phyloP scores from a whole-genome alignment of 2,888 invertebrate genomes.

The Thera obeliscata region DNA sequence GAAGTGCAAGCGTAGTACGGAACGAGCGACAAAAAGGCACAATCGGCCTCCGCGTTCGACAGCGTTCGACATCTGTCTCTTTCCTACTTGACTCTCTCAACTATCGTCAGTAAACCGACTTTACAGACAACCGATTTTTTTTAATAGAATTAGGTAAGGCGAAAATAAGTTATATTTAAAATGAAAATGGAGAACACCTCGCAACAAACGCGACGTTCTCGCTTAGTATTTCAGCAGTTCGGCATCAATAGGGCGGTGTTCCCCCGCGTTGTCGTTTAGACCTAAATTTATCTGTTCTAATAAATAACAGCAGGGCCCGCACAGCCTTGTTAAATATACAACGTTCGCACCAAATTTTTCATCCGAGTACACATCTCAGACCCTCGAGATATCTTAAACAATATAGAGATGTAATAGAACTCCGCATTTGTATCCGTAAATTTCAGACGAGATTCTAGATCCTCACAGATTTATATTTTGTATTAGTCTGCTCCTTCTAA shows the following conservation, averaged over 20 bases:
- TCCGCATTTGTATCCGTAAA: constrained; percentile 27
- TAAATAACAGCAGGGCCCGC: constrained; percentile 65
- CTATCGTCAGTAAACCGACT: too few species aligned
- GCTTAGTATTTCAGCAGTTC: constrained; percentile 24
- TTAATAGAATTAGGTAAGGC: background rate
- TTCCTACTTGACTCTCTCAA: too few species aligned
- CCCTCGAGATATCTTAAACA: constrained; percentile 47
- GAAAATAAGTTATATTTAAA: background rate
- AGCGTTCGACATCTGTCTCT: too few species aligned
- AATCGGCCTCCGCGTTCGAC: too few species aligned
- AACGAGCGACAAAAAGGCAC: too few species aligned
- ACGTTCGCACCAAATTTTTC: constrained; percentile 75
- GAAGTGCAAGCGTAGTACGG: too few species aligned
- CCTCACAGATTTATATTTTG: too few species aligned
- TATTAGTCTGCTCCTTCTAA: too few species aligned
- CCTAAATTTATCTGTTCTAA: constrained; percentile 74
- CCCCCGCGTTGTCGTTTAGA: constrained; percentile 52
- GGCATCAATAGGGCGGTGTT: constrained; percentile 34
- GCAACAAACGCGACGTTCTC: background rate
- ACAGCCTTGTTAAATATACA: constrained; percentile 73
- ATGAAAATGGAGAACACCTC: constrained; percentile 1
- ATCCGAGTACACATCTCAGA: constrained; percentile 55
- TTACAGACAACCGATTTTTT: too few species aligned
- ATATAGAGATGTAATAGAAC: constrained; percentile 31
- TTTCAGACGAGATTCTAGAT: background rate